Percentiles rank a stretch among this genome's conserved stretches.
Evolutionary conservation across 1,140 invertebrate genomes (phyloP).

Genomic region (Drosophila nigrodunni): DNA sequence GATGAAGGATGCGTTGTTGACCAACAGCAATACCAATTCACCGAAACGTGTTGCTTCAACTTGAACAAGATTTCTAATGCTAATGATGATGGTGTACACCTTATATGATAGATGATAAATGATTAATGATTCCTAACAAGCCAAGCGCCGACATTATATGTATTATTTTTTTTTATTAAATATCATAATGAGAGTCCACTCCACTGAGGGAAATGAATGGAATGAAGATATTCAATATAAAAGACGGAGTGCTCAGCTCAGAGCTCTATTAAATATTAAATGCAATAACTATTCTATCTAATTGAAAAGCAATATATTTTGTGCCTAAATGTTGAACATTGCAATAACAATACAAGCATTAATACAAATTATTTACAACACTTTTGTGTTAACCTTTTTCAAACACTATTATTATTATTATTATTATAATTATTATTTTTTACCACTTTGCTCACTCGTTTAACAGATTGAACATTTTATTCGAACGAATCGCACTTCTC

Average conservation of each 20-base stretch:
- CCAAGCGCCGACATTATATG: slow-evolving; percentile 60
- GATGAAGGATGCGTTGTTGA: slow-evolving; percentile 85
- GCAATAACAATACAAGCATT: slow-evolving; percentile 66
- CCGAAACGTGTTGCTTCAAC: slow-evolving; percentile 76
- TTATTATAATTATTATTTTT: slow-evolving; percentile 31
- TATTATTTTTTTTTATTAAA: slow-evolving; percentile 59
- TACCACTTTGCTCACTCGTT: slow-evolving; percentile 40
- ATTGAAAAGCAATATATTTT: slow-evolving; percentile 80
- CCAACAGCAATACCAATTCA: slow-evolving; percentile 78
- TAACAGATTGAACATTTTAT: slow-evolving; percentile 32
- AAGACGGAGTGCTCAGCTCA: slow-evolving; percentile 44
- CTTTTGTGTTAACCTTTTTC: slow-evolving; percentile 28
- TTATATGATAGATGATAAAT: slow-evolving; percentile 41
- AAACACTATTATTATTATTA: slow-evolving; percentile 27
- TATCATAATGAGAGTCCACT: slow-evolving; percentile 29
- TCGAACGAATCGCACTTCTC: slow-evolving; percentile 67
- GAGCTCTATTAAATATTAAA: slow-evolving; percentile 45
- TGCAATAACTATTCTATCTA: slow-evolving; percentile 61
- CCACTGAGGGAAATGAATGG: slow-evolving; percentile 1
- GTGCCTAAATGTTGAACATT: slow-evolving; percentile 83
- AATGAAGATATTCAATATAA: slow-evolving; percentile 22
- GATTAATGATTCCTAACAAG: slow-evolving; percentile 66
- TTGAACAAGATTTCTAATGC: slow-evolving; percentile 24
- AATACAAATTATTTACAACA: slow-evolving; percentile 52
- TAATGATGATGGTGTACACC: background rate